phyloP scores from a whole-genome alignment of 2,797 vertebrate genomes.

The Danio albolineatus region DNA sequence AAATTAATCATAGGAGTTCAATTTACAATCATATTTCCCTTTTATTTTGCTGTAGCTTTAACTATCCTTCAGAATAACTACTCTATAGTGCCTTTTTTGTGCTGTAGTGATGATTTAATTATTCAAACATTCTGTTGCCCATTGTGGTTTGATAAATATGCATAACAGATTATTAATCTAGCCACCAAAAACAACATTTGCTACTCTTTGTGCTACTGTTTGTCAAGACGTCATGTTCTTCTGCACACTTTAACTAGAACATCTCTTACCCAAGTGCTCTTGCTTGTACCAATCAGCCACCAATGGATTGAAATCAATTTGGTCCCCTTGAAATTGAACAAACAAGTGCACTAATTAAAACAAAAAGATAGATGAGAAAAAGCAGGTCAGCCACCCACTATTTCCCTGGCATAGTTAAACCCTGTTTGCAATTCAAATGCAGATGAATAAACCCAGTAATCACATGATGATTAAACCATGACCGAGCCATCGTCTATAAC shows the following conservation, averaged over 20 bases:
- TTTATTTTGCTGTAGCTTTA: neutral
- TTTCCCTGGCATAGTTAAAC: slow-evolving; percentile 34
- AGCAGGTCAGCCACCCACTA: slow-evolving; percentile 35
- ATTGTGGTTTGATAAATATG: slow-evolving; percentile 4
- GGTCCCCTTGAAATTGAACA: neutral
- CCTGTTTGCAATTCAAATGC: slow-evolving; percentile 42
- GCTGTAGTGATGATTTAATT: neutral
- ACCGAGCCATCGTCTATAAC: slow-evolving; percentile 15
- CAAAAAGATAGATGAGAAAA: slow-evolving; percentile 28
- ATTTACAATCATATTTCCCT: neutral
- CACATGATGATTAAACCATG: slow-evolving; percentile 37
- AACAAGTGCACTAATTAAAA: slow-evolving; percentile 27
- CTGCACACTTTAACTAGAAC: neutral
- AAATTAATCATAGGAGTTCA: neutral
- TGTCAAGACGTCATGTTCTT: neutral
- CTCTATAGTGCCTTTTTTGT: neutral
- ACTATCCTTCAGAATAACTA: neutral
- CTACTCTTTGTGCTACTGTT: neutral
- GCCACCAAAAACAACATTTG: neutral
- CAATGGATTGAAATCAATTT: slow-evolving; percentile 13
- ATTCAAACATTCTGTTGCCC: neutral
- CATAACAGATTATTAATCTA: neutral
- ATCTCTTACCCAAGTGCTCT: neutral
- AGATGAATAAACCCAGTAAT: slow-evolving; percentile 43
- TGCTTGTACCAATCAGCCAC: neutral